Base-by-base conservation (phyloP, 2,113 vertebrate genomes). In the Anhinga anhinga region DNA sequence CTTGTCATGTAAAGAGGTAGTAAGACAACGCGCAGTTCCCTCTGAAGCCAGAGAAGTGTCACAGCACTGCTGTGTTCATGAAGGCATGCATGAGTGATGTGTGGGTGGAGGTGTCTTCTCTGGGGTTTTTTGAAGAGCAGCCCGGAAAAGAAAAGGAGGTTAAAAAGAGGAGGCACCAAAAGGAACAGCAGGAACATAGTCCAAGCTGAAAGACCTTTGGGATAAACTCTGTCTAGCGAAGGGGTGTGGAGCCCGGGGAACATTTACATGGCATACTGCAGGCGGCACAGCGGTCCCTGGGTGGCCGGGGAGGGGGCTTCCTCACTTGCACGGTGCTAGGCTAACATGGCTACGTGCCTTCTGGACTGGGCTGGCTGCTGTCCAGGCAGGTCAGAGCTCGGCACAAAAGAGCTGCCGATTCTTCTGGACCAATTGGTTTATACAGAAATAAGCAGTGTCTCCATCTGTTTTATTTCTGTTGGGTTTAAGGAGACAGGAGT, bases 301-400 rank as follows among this genome's bases (percentile, higher is more conserved):
- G 10, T 20, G 50, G 55, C 61, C 0, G 0, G 42, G 56, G n/a
- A 40, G 11, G 49, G 32, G 6, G 2, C 40, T 38, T 55, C 50
- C 10, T 36, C 18, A 2, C 50, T 40, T 15, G 29, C 1, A 3
- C 1, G 2, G 36, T 25, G 62, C 62, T 27, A 1, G 3, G 90
- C n/a, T 19, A 30, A 49, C 30, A 9, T 1, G 5, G 71, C n/a
- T 10, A 2, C 0, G 0, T 2, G 36, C 69, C 58, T 23, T 53
- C 2, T 67, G 90, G 59, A 36, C 21, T 14, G 69, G 69, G 65
- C 59, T 91, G 95, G 73, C 90, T 82, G 77, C 59, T 78, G 45
- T 11, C 90, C 83, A 84, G 59, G 55, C 50, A 74, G 66, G 36
- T 12, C 90, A 89, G 63, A 91, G 78, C 77, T 66, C 84, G 62